Base-by-base conservation (phyloP, 1,140 invertebrate species). In the Diprion similis region DNA sequence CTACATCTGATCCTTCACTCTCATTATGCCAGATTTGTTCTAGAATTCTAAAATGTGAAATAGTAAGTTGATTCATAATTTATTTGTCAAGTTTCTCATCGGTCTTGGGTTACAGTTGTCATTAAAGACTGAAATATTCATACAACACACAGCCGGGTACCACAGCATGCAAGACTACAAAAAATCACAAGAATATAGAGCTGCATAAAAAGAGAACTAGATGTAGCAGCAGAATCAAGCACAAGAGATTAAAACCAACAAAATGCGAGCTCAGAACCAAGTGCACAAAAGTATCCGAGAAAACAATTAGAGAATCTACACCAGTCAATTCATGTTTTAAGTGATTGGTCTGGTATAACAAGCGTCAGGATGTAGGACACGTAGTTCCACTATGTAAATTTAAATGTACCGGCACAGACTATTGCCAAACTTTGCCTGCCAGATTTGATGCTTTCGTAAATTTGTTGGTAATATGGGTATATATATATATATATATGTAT, bases 1-100 rank as follows among this genome's bases (percentile, higher is more conserved):
- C 48, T 46, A 37, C 73, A 68, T 15, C 65, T 66, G 8, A 65
- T 72, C 65, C 68, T 17, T 51, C 70, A 37, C 71, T 70, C 59
- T 83, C 80, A 47, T 73, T 81, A 37, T 84, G 80, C 74, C 78
- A 82, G 70, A 80, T 82, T 74, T 85, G 80, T 71, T 78, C 80
- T 4, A 85, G 81, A 51, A 76, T 78, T 46, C 59, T 78, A 79
- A 80, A 17, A 17, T 59, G 51, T 17, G 51, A 9, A 59, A 59
- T 59, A 17, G 51, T 59, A 59, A 59, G 51, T 37, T 37, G 24
- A 37, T 37, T 37, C 24, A 37, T 37, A 37, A 37, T 37, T 37
- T 6, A 37, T 6, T 37, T 37, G 24, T 37, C 1, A 37, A 37
- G 6, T 37, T 37, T 37, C 24, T 37, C 24, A 37, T 37, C 24